phyloP scores from a whole-genome alignment of 2,797 vertebrate genomes.

The Peromyscus eremicus region DNA sequence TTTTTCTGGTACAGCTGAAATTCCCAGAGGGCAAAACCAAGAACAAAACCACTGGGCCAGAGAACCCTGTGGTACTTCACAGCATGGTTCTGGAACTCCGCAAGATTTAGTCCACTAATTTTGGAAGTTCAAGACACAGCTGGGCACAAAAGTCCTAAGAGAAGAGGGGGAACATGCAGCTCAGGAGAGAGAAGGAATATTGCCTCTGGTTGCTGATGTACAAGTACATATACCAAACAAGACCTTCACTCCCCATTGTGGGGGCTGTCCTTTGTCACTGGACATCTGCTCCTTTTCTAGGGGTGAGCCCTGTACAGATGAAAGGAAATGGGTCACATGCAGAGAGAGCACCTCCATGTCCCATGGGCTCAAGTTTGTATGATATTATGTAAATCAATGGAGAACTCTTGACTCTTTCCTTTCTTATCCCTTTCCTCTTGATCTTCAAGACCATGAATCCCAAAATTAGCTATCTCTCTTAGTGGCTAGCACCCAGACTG shows the following conservation, averaged over 20 bases:
- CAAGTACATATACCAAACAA: slow-evolving; percentile 78
- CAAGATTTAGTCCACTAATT: slow-evolving; percentile 68
- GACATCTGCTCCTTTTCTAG: slow-evolving; percentile 79
- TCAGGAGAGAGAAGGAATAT: slow-evolving; percentile 80
- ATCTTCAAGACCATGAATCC: slow-evolving; percentile 77
- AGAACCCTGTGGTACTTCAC: slow-evolving; percentile 63
- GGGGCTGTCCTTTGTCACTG: slow-evolving; percentile 81
- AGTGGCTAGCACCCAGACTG: slow-evolving; percentile 47
- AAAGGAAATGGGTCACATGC: slow-evolving; percentile 79
- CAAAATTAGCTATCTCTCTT: slow-evolving; percentile 69
- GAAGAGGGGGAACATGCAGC: slow-evolving; percentile 73
- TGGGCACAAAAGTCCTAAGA: slow-evolving; percentile 78
- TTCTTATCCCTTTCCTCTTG: slow-evolving; percentile 73
- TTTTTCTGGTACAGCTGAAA: slow-evolving; percentile 75
- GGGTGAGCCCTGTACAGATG: slow-evolving; percentile 80
- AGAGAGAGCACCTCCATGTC: slow-evolving; percentile 80
- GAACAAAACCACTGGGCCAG: slow-evolving; percentile 71
- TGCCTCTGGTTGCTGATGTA: slow-evolving; percentile 71
- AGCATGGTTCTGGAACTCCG: slow-evolving; percentile 59
- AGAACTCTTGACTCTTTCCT: slow-evolving; percentile 79
- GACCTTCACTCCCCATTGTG: slow-evolving; percentile 73
- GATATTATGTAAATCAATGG: slow-evolving; percentile 83
- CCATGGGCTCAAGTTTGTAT: slow-evolving; percentile 82
- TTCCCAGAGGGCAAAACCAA: slow-evolving; percentile 73
- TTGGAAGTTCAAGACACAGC: slow-evolving; percentile 80